A percentile compares a stretch with the other conserved stretches of the same genome.
Evolutionary conservation across 92 coral and sea anemone genomes (phyloP).

Genomic region (Paramuricea clavata): DNA sequence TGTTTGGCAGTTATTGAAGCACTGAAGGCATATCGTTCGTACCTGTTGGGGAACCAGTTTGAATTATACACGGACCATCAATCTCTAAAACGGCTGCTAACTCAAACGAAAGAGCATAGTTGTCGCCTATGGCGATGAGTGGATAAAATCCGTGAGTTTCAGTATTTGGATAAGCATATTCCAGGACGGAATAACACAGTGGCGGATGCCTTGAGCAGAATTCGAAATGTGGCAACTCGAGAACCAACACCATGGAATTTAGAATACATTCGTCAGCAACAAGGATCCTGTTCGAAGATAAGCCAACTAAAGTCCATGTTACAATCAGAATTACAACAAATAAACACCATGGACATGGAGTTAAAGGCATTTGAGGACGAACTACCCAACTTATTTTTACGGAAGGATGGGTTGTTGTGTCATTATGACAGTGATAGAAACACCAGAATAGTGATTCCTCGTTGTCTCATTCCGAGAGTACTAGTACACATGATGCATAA

Average conservation of each 20-base stretch:
- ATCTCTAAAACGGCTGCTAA: no score
- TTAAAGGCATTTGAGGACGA: background rate
- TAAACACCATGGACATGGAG: conserved; percentile 8
- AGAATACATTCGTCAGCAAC: conserved; percentile 57
- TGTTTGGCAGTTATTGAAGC: conserved; percentile 69
- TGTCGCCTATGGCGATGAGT: no score
- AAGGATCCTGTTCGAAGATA: conserved; percentile 57
- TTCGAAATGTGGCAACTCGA: conserved; percentile 47
- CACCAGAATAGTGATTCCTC: no score
- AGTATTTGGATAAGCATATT: conserved; percentile 33
- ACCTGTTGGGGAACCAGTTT: conserved; percentile 53
- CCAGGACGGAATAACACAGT: conserved; percentile 58
- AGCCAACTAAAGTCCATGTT: conserved; percentile 50
- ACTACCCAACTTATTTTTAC: conserved; percentile 38
- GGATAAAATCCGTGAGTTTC: no score
- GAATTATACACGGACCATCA: conserved; percentile 63
- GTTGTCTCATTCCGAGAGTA: conserved; percentile 28
- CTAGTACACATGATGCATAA: conserved; percentile 65
- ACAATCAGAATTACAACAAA: background rate
- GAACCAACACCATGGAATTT: conserved; percentile 46
- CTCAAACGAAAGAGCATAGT: no score
- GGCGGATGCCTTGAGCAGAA: conserved; percentile 1
- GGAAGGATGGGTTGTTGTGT: no score
- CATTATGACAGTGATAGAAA: no score
- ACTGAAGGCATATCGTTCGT: conserved; percentile 60